Percentiles rank a stretch among this genome's conserved stretches.
These are phyloP conservation scores for Paedocypris sp. DNA, from an alignment of 2,113 vertebrate species.

Conservation along the genomic window DNA sequence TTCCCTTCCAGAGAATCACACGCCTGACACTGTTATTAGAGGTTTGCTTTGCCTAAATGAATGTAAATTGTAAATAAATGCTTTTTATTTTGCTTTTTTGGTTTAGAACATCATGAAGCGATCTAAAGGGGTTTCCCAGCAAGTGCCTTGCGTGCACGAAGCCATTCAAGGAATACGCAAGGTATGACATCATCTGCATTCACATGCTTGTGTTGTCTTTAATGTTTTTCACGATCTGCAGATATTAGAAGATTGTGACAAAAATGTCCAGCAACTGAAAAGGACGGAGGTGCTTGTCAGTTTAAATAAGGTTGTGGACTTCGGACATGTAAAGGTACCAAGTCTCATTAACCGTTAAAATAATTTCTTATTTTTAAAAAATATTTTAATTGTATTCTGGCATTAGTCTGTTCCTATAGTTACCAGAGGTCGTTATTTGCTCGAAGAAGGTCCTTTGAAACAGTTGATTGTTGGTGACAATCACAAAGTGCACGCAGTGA, in stretches of 20 bases:
- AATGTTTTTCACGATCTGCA: no score
- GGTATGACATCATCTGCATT: constrained; percentile 35
- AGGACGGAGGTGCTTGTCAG: constrained; percentile 59
- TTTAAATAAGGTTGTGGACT: constrained; percentile 60
- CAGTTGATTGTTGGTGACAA: constrained; percentile 41
- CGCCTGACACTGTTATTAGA: constrained; percentile 64
- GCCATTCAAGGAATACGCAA: constrained; percentile 53
- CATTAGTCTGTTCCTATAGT: constrained; percentile 58
- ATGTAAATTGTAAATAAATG: not conserved
- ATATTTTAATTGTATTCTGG: not conserved
- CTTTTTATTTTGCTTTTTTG: not conserved
- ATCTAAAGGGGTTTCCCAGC: constrained; percentile 26
- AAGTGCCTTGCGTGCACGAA: constrained; percentile 33
- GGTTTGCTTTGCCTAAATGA: constrained; percentile 38
- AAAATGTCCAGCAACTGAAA: constrained; percentile 53
- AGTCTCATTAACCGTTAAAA: not conserved
- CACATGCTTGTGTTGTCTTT: no score
- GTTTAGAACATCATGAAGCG: constrained; percentile 59
- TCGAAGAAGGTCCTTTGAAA: constrained; percentile 54
- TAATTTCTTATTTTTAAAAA: not conserved
- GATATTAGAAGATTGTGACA: constrained; percentile 57
- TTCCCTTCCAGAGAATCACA: constrained; percentile 71
- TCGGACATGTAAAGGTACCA: constrained; percentile 57
- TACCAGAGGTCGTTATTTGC: constrained; percentile 52
- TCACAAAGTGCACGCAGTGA: constrained; percentile 28